Evolutionary conservation across 2,888 invertebrate genomes (phyloP), one percentile per base, ranked within the genome.

Genomic region (Petrophora chlorosata): DNA sequence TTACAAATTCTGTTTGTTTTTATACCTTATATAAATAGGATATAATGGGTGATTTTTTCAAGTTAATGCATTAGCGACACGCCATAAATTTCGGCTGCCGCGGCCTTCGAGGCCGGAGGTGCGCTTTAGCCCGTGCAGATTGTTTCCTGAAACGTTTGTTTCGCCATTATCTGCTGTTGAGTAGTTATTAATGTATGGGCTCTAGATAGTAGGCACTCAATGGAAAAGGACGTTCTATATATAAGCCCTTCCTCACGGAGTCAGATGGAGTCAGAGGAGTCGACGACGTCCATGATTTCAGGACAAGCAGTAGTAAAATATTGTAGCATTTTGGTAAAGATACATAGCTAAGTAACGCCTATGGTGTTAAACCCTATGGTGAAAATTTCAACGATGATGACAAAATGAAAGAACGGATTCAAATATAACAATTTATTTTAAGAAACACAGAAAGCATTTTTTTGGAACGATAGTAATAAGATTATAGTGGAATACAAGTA

Each of bases 91-190:
- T 52, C 52, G 42, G 32, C 34, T 47, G 38, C 38, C 53, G 47
- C 45, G 61, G 28, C 67, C 67, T 69, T 67, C 63, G 54, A 63
- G 17, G 29, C 48, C 58, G 67, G 70, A 70, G 58, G 33, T 52
- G 43, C 59, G 67, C 50, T 44, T 58, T 61, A 53, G 46, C 25
- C 46, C 56, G 46, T 48, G 48, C 40, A 52, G 49, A 53, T 50
- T 47, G 50, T 29, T 54, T 53, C 48, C 51, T 57, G 35, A 29
- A 32, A 42, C 22, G 52, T 56, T 42, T 29, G 41, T 38, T 49
- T 26, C 29, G 43, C 39, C 38, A 45, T 36, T 50, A 39, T 34
- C 14, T 17, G n/a, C 23, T 32, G 30, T 32, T 38, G 28, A 19
- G 23, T 13, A 9, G 32, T 26, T 19, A 38, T 34, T 13, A 12